Evolutionary conservation across 1,140 invertebrate genomes (phyloP).

Genomic region (Macrobrachium nipponense): DNA sequence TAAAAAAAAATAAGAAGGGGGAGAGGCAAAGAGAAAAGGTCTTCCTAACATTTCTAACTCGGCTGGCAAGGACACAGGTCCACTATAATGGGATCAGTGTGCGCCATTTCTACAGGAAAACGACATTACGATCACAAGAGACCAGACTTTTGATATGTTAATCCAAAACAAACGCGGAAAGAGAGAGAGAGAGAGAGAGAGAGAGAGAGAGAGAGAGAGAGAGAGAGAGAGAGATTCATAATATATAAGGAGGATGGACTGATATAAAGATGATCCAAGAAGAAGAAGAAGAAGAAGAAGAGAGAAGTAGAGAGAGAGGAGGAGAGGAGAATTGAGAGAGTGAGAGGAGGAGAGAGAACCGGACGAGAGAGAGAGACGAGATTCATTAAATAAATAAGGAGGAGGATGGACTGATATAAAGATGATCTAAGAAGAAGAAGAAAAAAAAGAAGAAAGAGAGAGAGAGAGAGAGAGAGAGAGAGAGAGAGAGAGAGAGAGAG

Average conservation of each 20-base stretch:
- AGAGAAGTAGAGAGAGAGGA: neutral
- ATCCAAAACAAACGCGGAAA: too few species aligned
- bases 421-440: neutral
- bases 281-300: slow-evolving; percentile 4
- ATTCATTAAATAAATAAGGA: neutral
- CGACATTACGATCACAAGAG: too few species aligned
- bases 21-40: too few species aligned
- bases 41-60: too few species aligned
- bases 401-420: neutral
- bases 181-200: neutral
- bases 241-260: neutral
- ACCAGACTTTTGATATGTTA: too few species aligned
- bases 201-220: too few species aligned
- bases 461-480: slow-evolving; percentile 35
- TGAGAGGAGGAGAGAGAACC: too few species aligned
- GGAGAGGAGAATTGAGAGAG: neutral
- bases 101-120: too few species aligned
- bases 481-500: slow-evolving; percentile 16
- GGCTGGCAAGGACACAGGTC: too few species aligned
- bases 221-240: neutral
- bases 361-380: neutral
- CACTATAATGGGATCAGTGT: too few species aligned
- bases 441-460: slow-evolving; percentile 1
- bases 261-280: neutral
- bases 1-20: too few species aligned